Conservation (phyloP, 2,113 vertebrate genomes). For the Gadus macrocephalus region DNA sequence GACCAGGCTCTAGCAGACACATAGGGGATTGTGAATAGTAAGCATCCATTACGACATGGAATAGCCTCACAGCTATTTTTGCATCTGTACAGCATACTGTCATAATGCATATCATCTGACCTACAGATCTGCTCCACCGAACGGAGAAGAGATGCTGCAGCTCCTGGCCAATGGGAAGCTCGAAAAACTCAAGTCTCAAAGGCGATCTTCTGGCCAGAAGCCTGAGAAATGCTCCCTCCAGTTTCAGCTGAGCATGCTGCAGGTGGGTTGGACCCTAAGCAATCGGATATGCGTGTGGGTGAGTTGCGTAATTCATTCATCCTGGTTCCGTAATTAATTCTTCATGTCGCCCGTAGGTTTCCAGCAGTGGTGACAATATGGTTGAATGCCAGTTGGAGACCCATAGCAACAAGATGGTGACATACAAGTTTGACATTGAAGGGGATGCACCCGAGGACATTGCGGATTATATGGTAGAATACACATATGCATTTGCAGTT, state of each 20-base stretch:
- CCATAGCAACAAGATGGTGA: slow-evolving; percentile 94
- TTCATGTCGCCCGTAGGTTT: slow-evolving; percentile 69
- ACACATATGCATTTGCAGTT: not conserved
- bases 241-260: slow-evolving; percentile 85
- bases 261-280: slow-evolving; percentile 62
- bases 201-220: slow-evolving; percentile 77
- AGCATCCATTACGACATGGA: no score
- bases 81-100: not conserved
- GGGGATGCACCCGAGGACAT: slow-evolving; percentile 92
- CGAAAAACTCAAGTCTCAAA: slow-evolving; percentile 77
- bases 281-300: not conserved
- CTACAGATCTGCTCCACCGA: slow-evolving; percentile 59
- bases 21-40: no score
- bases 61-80: not conserved
- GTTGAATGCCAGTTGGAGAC: slow-evolving; percentile 92
- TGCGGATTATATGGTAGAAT: slow-evolving; percentile 83
- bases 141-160: slow-evolving; percentile 56
- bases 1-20: no score
- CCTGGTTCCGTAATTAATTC: not conserved
- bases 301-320: not conserved
- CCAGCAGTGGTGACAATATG: slow-evolving; percentile 85
- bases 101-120: not conserved
- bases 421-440: slow-evolving; percentile 90
- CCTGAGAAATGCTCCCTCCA: slow-evolving; percentile 77
- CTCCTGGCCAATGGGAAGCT: slow-evolving; percentile 75